These are phyloP conservation scores for Aspidapion aeneum DNA, from an alignment of 2,888 invertebrate genomes.

Conservation along the genomic window DNA sequence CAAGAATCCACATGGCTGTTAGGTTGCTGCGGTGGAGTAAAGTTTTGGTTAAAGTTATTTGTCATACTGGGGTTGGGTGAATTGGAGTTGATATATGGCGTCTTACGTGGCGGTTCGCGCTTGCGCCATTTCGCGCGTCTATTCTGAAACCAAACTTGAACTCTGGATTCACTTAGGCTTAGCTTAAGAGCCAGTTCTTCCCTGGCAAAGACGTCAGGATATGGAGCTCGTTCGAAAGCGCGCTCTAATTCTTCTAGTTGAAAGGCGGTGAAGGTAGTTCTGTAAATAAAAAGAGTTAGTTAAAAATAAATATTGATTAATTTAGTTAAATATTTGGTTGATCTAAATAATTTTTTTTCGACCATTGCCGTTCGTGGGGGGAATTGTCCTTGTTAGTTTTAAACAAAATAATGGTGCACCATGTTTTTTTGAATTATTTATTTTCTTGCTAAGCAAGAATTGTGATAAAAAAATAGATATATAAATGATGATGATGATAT, in stretches of 20 bases:
- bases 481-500: too few species aligned
- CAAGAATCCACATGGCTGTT: constrained; percentile 63
- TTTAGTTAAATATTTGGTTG: background rate
- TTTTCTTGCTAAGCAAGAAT: too few species aligned
- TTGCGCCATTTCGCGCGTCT: constrained; percentile 93
- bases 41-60: constrained; percentile 51
- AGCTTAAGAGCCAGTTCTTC: constrained; percentile 91
- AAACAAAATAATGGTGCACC: too few species aligned
- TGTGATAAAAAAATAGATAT: too few species aligned
- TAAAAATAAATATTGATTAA: background rate
- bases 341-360: background rate
- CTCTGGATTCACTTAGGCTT: constrained; percentile 77
- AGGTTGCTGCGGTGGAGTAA: constrained; percentile 53
- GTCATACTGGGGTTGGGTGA: constrained; percentile 61
- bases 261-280: constrained; percentile 94
- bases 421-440: too few species aligned
- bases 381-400: too few species aligned
- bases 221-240: constrained; percentile 93
- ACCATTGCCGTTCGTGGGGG: background rate
- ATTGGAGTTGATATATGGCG: constrained; percentile 70
- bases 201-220: constrained; percentile 93
- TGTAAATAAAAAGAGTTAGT: constrained; percentile 45
- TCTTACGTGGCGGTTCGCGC: constrained; percentile 89
- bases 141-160: constrained; percentile 86
- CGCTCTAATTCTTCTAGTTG: constrained; percentile 91